Evolutionary conservation across 1,140 invertebrate genomes (phyloP).

Genomic region (Parapsyche elsis): DNA sequence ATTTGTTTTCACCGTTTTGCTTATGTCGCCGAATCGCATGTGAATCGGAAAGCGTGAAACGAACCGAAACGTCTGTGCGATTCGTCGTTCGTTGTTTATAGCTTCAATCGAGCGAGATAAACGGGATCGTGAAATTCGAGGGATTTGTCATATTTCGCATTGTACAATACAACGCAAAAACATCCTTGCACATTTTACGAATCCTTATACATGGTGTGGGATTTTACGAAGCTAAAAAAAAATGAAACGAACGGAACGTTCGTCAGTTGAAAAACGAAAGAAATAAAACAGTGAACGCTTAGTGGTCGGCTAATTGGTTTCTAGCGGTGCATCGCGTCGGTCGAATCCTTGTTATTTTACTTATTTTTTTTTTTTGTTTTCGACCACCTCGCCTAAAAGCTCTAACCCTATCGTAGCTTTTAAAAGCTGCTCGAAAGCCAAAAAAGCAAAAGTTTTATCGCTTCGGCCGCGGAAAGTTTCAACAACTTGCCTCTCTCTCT

Average conservation of each 20-base stretch:
- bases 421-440: background rate
- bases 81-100: background rate
- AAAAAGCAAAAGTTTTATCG: background rate
- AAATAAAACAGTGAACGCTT: too few species aligned
- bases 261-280: too few species aligned
- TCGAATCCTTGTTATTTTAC: background rate
- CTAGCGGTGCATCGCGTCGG: background rate
- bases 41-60: conserved; percentile 10
- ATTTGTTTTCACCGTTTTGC: background rate
- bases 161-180: background rate
- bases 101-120: conserved; percentile 5
- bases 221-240: background rate
- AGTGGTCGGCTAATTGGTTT: background rate
- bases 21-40: background rate
- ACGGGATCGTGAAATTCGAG: background rate
- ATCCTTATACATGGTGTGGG: background rate
- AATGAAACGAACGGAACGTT: background rate
- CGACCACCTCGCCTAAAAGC: background rate
- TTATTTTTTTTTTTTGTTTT: background rate
- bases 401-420: background rate
- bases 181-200: background rate
- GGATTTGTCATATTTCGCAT: conserved; percentile 13
- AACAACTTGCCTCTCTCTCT: background rate
- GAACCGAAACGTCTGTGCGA: background rate
- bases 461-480: background rate